A percentile compares a stretch with the other conserved stretches of the same genome.
These are phyloP conservation scores for Bombylius discolor DNA, from an alignment of 2,888 invertebrate species.

Conservation along the genomic window DNA sequence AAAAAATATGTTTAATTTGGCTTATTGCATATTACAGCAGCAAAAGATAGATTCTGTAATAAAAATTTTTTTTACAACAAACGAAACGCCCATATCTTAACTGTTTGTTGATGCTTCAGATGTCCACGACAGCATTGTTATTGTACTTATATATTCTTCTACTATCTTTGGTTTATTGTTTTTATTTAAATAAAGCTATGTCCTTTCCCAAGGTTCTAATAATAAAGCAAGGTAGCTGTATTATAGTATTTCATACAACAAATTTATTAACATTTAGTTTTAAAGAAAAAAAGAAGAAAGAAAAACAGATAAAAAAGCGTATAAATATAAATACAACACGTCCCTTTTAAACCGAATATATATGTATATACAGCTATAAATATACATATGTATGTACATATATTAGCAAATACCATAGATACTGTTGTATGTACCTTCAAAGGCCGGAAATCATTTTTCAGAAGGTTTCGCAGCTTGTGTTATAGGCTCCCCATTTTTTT, in stretches of 20 bases:
- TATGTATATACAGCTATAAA: no score
- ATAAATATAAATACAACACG: neutral
- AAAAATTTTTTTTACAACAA: neutral
- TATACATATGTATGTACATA: neutral
- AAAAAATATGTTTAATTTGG: no score
- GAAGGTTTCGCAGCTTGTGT: neutral
- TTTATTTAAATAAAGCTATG: neutral
- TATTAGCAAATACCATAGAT: no score
- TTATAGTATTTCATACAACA: no score
- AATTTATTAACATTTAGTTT: no score
- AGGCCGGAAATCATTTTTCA: constrained; percentile 4
- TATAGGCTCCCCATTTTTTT: neutral
- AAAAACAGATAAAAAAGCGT: no score
- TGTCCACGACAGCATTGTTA: neutral
- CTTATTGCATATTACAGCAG: neutral
- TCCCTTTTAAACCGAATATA: no score
- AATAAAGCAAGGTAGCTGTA: neutral
- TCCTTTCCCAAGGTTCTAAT: neutral
- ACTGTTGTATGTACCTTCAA: neutral
- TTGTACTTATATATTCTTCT: neutral
- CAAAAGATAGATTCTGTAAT: neutral
- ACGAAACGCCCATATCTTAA: neutral
- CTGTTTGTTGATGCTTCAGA: neutral
- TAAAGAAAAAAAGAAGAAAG: no score
- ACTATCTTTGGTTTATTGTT: neutral